phyloP scores from a whole-genome alignment of 1,140 invertebrate species.

The Papilio aristodemus region DNA sequence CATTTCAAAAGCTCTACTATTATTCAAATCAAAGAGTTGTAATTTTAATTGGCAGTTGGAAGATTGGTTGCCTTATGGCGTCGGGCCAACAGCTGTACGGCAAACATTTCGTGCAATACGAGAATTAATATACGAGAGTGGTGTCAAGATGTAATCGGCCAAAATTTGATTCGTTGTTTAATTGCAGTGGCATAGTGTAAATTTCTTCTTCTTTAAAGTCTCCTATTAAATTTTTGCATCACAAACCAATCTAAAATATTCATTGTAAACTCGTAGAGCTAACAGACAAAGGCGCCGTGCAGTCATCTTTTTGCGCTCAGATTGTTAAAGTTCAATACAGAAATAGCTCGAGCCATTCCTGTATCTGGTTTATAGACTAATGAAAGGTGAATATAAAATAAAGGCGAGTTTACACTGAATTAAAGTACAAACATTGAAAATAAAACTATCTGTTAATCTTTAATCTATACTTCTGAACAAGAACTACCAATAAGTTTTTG shows the following conservation, averaged over 20 bases:
- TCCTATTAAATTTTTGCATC: too few relatives aligned
- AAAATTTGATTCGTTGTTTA: background rate
- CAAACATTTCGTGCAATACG: background rate
- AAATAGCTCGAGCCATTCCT: background rate
- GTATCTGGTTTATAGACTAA: constrained; percentile 12
- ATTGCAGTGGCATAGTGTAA: too few relatives aligned
- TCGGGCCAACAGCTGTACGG: background rate
- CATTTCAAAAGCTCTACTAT: background rate
- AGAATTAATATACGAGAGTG: background rate
- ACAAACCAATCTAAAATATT: background rate
- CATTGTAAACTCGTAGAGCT: background rate
- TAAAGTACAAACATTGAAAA: too few relatives aligned
- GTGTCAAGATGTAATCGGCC: background rate
- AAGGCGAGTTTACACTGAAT: constrained; percentile 4
- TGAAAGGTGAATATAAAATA: background rate
- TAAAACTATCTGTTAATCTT: too few relatives aligned
- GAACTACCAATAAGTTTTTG: too few relatives aligned
- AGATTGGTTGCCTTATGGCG: background rate
- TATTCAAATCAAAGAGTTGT: background rate
- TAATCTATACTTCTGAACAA: too few relatives aligned
- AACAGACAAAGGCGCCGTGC: background rate
- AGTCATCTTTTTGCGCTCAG: constrained; percentile 1
- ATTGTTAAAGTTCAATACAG: constrained; percentile 9
- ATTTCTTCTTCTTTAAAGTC: too few relatives aligned
- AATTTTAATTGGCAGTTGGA: background rate